These are phyloP conservation scores for Decapterus maruadsi DNA, from an alignment of 2,797 vertebrate species.

Conservation along the genomic window DNA sequence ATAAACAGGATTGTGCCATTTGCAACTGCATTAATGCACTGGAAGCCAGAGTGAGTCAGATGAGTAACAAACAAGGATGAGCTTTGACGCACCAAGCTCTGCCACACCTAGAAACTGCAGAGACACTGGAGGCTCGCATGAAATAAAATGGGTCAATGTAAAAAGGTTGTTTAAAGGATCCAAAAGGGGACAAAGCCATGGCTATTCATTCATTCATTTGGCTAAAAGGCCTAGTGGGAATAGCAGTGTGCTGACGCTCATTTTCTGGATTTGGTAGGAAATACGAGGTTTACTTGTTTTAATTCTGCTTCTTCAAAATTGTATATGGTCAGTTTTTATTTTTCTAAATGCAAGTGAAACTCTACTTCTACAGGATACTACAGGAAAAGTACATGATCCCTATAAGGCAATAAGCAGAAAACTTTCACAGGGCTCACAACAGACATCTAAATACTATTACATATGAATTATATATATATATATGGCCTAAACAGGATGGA, in stretches of 20 bases:
- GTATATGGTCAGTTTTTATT: too few species aligned
- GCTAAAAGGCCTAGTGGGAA: neutral
- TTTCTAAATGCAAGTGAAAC: neutral
- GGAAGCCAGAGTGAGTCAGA: conserved; percentile 76
- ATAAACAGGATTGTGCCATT: conserved; percentile 49
- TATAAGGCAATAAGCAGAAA: too few species aligned
- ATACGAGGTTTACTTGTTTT: neutral
- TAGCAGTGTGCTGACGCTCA: too few species aligned
- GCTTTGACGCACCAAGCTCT: conserved; percentile 70
- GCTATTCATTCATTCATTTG: neutral
- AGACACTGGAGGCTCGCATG: conserved; percentile 53
- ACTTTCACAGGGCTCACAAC: neutral
- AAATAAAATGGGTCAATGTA: conserved; percentile 39
- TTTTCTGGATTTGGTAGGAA: neutral
- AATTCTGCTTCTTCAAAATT: neutral
- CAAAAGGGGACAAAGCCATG: neutral
- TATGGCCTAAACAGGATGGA: neutral
- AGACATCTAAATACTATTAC: too few species aligned
- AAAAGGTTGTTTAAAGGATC: conserved; percentile 19
- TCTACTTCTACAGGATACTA: neutral
- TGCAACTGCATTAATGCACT: conserved; percentile 57
- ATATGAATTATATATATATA: too few species aligned
- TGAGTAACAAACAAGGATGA: conserved; percentile 70
- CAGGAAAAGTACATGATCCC: neutral
- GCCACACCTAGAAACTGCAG: conserved; percentile 75